phyloP scores from a whole-genome alignment of 2,888 invertebrate species.

The Sinelater perroti region DNA sequence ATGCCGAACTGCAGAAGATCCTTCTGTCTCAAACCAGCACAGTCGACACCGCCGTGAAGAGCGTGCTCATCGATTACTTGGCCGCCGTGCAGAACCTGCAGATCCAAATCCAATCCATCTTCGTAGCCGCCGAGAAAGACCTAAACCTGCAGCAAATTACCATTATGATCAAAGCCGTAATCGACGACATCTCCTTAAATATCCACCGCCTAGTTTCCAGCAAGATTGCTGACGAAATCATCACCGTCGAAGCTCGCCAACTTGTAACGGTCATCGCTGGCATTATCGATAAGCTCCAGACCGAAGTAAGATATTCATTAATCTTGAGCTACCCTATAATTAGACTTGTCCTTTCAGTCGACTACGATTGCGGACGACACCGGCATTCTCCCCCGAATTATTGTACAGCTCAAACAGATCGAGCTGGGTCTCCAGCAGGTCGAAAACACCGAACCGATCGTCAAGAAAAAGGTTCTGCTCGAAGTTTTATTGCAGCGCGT shows the following conservation, averaged over 20 bases:
- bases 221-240: slow-evolving; percentile 6
- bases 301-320: slow-evolving; percentile 8
- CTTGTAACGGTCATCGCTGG: slow-evolving; percentile 9
- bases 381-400: slow-evolving; percentile 10
- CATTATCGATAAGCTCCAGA: slow-evolving; percentile 21
- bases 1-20: slow-evolving; percentile 24
- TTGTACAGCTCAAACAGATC: slow-evolving; percentile 18
- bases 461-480: slow-evolving; percentile 4
- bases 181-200: slow-evolving; percentile 11
- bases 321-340: background rate
- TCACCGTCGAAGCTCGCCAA: slow-evolving; percentile 21
- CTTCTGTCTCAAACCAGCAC: background rate
- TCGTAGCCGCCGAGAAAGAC: slow-evolving; percentile 1
- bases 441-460: too few species aligned
- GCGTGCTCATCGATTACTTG: slow-evolving; percentile 23
- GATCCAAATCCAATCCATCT: slow-evolving; percentile 10
- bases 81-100: slow-evolving; percentile 14
- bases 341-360: background rate
- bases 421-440: slow-evolving; percentile 12
- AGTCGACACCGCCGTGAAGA: background rate
- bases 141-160: slow-evolving; percentile 3
- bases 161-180: slow-evolving; percentile 12
- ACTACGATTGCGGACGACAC: slow-evolving; percentile 1
- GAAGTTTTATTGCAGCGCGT: slow-evolving; percentile 6
- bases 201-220: slow-evolving; percentile 8